phyloP scores from a whole-genome alignment of 2,888 invertebrate species.

The Lycocerus yunnanus region DNA sequence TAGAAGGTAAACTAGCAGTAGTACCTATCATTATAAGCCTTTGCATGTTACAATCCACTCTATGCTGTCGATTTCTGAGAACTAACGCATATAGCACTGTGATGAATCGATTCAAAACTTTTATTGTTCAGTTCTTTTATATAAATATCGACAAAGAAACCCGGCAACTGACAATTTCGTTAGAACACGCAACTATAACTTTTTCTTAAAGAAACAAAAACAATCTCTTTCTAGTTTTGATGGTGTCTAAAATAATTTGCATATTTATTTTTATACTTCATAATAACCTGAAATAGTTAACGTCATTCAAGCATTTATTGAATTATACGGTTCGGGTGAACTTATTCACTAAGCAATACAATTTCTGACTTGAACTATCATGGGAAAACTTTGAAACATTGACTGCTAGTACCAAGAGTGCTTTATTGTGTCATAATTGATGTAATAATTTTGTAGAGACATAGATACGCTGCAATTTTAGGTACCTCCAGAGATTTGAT shows the following conservation, averaged over 20 bases:
- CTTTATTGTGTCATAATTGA: constrained; percentile 36
- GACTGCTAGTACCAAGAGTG: constrained; percentile 26
- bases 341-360: constrained; percentile 16
- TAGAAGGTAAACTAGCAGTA: constrained; percentile 22
- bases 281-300: background rate
- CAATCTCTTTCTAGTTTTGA: background rate
- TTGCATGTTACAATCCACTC: constrained; percentile 44
- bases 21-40: constrained; percentile 43
- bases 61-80: constrained; percentile 43
- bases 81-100: constrained; percentile 33
- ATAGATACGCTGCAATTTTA: constrained; percentile 11
- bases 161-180: constrained; percentile 22
- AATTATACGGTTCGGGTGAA: background rate
- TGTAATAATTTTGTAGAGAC: constrained; percentile 30
- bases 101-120: constrained; percentile 29
- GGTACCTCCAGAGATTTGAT: constrained; percentile 19
- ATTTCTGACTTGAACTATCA: constrained; percentile 17
- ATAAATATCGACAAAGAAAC: constrained; percentile 27
- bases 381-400: constrained; percentile 19
- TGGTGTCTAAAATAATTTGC: background rate
- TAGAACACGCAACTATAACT: constrained; percentile 20
- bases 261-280: background rate
- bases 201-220: constrained; percentile 7
- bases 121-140: constrained; percentile 28
- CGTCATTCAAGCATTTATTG: background rate